Evolutionary conservation across 2,797 vertebrate species (phyloP).

Genomic region (Oryzias dopingdopingensis): DNA sequence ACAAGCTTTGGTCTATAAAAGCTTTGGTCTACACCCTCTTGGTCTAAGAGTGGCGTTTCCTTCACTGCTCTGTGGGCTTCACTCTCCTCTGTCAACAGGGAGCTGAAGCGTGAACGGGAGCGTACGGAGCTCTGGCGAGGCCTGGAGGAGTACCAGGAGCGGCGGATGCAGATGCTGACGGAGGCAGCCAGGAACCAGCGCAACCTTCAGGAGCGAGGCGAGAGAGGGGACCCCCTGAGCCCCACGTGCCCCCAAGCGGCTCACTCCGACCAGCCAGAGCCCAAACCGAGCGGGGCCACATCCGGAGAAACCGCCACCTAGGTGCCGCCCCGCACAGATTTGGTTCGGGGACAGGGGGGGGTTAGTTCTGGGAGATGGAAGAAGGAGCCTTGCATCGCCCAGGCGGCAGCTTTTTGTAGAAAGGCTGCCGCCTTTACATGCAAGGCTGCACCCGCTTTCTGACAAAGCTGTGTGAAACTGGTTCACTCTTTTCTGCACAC

Average conservation of each 20-base stretch:
- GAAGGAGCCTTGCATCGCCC: slow-evolving; percentile 56
- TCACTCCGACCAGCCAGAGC: slow-evolving; percentile 60
- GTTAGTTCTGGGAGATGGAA: slow-evolving; percentile 47
- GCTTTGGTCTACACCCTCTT: too few species aligned
- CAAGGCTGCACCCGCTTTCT: slow-evolving; percentile 43
- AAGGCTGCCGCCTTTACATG: slow-evolving; percentile 44
- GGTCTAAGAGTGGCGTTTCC: background rate
- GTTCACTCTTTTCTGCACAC: slow-evolving; percentile 63
- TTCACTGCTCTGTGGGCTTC: background rate
- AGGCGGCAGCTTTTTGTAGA: slow-evolving; percentile 38
- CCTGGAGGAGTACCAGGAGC: slow-evolving; percentile 86
- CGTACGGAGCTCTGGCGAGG: slow-evolving; percentile 86
- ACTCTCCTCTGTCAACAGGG: slow-evolving; percentile 63
- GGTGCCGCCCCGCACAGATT: slow-evolving; percentile 33
- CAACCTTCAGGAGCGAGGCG: slow-evolving; percentile 81
- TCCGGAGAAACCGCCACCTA: slow-evolving; percentile 69
- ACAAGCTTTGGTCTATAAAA: too few species aligned
- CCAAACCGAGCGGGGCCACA: slow-evolving; percentile 59
- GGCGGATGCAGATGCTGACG: slow-evolving; percentile 83
- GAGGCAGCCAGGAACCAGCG: slow-evolving; percentile 84
- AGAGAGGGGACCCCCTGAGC: slow-evolving; percentile 58
- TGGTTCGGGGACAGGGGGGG: slow-evolving; percentile 23
- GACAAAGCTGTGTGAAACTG: slow-evolving; percentile 66
- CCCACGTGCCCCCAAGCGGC: slow-evolving; percentile 58
- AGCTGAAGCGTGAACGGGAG: slow-evolving; percentile 86